Conservation (phyloP, 2,888 invertebrate species). For the Toxonevra muliebris region DNA sequence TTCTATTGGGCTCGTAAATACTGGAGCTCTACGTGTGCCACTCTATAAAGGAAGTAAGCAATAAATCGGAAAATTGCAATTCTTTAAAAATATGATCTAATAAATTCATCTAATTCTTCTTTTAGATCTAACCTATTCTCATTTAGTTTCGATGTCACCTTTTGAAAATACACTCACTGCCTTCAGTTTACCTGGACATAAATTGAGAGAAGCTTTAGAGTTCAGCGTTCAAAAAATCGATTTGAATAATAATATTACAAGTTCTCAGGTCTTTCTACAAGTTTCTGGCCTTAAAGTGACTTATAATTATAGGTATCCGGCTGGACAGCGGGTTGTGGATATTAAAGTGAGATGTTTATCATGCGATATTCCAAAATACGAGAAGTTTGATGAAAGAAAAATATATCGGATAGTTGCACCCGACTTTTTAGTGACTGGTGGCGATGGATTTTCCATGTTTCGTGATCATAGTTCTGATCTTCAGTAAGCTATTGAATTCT, state of each 20-base stretch:
- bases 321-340: constrained; percentile 70
- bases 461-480: constrained; percentile 55
- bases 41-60: constrained; percentile 72
- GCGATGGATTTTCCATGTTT: constrained; percentile 73
- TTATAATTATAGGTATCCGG: constrained; percentile 71
- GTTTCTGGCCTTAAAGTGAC: constrained; percentile 67
- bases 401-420: constrained; percentile 73
- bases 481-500: constrained; percentile 44
- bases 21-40: constrained; percentile 76
- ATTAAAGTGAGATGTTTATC: constrained; percentile 57
- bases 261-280: constrained; percentile 65
- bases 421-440: constrained; percentile 73
- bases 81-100: not conserved
- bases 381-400: constrained; percentile 68
- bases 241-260: constrained; percentile 40
- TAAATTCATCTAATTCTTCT: not conserved
- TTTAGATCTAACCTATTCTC: constrained; percentile 77
- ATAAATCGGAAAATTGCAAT: not conserved
- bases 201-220: constrained; percentile 73
- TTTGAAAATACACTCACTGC: constrained; percentile 80
- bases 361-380: constrained; percentile 70
- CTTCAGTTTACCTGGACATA: constrained; percentile 74
- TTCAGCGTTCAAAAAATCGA: constrained; percentile 65
- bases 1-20: constrained; percentile 73
- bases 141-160: constrained; percentile 75